Conservation (phyloP, 1,140 invertebrate species). For the Caerostris extrusa region DNA sequence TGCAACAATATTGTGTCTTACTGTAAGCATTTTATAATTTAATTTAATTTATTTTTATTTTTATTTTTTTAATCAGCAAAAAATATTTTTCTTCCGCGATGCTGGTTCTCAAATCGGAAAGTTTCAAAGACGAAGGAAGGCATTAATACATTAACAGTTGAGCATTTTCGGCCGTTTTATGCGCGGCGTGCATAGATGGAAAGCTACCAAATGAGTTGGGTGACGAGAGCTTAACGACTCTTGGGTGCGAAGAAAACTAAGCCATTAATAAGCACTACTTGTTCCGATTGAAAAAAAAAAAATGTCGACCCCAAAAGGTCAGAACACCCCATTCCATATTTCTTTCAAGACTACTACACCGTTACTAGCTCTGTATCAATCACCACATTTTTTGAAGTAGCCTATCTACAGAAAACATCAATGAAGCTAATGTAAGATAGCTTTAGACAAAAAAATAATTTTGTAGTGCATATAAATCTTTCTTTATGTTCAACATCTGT, state of each 20-base stretch:
- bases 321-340: neutral
- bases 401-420: too few species aligned
- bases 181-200: neutral
- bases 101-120: neutral
- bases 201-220: neutral
- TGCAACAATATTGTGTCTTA: too few species aligned
- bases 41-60: too few species aligned
- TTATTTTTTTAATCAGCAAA: neutral
- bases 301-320: neutral
- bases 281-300: neutral
- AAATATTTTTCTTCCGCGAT: neutral
- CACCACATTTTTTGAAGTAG: too few species aligned
- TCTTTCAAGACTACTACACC: neutral
- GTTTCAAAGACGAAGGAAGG: neutral
- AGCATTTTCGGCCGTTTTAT: neutral
- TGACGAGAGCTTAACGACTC: neutral
- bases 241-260: neutral
- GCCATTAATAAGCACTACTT: neutral
- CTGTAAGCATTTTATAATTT: too few species aligned
- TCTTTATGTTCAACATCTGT: too few species aligned
- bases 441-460: too few species aligned
- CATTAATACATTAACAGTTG: constrained; percentile 4
- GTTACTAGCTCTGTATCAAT: too few species aligned
- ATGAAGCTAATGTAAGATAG: too few species aligned
- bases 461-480: too few species aligned